Conservation (phyloP, 2,888 invertebrate genomes). For the Platynereis dumerilii region DNA sequence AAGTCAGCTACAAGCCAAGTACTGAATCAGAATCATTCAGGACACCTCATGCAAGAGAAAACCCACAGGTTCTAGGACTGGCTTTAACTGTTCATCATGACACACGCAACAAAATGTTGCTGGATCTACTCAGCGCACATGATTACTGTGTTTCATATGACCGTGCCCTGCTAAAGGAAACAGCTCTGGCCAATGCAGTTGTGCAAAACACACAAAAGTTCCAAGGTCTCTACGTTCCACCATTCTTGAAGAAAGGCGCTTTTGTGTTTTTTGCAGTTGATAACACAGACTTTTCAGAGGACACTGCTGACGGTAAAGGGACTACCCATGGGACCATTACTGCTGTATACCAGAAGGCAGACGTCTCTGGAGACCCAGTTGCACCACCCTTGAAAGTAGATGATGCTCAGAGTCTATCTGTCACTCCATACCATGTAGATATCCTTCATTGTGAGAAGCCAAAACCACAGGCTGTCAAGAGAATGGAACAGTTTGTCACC, state of each 20-base stretch:
- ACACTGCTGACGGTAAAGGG: constrained; percentile 30
- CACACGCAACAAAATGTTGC: no score
- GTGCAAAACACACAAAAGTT: no score
- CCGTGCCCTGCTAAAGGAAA: no score
- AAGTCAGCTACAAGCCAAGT: constrained; percentile 21
- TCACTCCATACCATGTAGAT: constrained; percentile 24
- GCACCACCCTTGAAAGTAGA: constrained; percentile 17
- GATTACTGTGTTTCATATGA: no score
- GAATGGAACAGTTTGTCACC: constrained; percentile 7
- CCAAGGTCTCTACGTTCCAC: constrained; percentile 21
- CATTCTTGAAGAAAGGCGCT: constrained; percentile 31
- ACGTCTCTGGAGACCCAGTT: constrained; percentile 17
- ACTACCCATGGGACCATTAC: constrained; percentile 27
- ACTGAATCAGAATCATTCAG: no score
- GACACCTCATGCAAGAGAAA: no score
- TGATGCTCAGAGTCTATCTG: constrained; percentile 21
- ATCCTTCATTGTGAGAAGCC: constrained; percentile 22
- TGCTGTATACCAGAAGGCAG: constrained; percentile 28
- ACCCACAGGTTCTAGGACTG: no score
- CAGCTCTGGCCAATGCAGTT: no score
- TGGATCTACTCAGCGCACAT: no score
- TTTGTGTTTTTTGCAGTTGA: constrained; percentile 28
- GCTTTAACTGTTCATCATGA: no score
- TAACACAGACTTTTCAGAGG: constrained; percentile 30
- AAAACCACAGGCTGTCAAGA: constrained; percentile 18